Conservation (phyloP, 2,888 invertebrate species). For the Meiosimyza platycephala region DNA sequence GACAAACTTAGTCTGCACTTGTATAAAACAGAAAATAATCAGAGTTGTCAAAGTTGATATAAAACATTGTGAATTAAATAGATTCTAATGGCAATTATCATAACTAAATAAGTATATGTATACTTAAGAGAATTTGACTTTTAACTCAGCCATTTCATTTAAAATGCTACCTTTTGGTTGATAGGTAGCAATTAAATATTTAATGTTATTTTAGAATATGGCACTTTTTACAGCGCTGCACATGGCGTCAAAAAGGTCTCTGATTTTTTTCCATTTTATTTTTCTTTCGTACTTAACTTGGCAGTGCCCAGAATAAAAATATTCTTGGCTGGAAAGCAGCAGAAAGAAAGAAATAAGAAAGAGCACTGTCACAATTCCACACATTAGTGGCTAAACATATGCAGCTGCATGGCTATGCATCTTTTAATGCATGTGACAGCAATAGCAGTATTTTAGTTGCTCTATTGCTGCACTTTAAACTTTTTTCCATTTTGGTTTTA, state of each 20-base stretch:
- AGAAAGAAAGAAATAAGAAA: neutral
- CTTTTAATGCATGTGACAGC: neutral
- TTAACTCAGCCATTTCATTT: too few species aligned
- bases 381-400: constrained; percentile 50
- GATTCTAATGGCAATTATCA: too few species aligned
- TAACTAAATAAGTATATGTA: too few species aligned
- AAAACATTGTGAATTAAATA: too few species aligned
- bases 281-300: neutral
- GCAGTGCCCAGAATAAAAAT: constrained; percentile 47
- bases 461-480: neutral
- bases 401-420: constrained; percentile 9
- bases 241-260: neutral
- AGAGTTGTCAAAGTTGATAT: too few species aligned
- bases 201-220: too few species aligned
- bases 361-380: constrained; percentile 51
- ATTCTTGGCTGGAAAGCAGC: constrained; percentile 35
- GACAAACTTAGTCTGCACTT: constrained; percentile 59
- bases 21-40: too few species aligned
- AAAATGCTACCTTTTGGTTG: too few species aligned
- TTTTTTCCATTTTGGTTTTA: neutral
- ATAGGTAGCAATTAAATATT: too few species aligned
- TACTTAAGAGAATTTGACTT: too few species aligned
- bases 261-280: neutral
- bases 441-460: neutral
- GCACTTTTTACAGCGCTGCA: neutral